Percentiles rank a stretch among this genome's conserved stretches.
Evolutionary conservation across 2,888 invertebrate species (phyloP).

Genomic region (Cabera pusaria): DNA sequence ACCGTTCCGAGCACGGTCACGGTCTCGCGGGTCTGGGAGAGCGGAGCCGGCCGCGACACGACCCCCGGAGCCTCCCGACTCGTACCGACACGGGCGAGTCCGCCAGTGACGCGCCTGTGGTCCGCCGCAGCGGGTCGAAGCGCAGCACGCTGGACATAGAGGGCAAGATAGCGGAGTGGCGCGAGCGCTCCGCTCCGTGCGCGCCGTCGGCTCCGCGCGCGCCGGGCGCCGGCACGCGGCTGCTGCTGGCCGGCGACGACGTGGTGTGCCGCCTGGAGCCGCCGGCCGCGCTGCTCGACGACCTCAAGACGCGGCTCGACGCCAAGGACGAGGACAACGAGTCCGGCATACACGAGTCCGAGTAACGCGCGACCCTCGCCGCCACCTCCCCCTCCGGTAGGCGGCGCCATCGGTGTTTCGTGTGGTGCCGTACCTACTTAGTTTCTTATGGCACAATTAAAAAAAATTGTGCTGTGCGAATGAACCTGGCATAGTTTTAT

Average conservation of each 20-base stretch:
- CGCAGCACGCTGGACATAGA: slow-evolving; percentile 80
- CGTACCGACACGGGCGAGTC: too few relatives aligned
- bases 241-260: slow-evolving; percentile 62
- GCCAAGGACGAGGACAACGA: slow-evolving; percentile 75
- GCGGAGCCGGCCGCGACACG: too few relatives aligned
- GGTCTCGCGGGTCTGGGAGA: too few relatives aligned
- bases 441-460: too few relatives aligned
- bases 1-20: too few relatives aligned
- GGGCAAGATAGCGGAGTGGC: slow-evolving; percentile 78
- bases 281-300: slow-evolving; percentile 64
- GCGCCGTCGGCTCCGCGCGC: slow-evolving; percentile 31
- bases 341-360: slow-evolving; percentile 76
- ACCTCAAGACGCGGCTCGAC: slow-evolving; percentile 71
- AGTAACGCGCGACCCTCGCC: slow-evolving; percentile 48
- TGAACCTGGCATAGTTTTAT: too few relatives aligned
- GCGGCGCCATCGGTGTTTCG: too few relatives aligned
- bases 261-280: slow-evolving; percentile 65
- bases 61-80: too few relatives aligned
- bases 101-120: too few relatives aligned
- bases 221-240: slow-evolving; percentile 44
- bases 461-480: too few relatives aligned
- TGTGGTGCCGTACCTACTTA: too few relatives aligned
- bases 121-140: slow-evolving; percentile 64
- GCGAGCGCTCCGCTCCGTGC: slow-evolving; percentile 51
- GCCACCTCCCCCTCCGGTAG: too few relatives aligned